These are phyloP conservation scores for Hemicrepidius hirtus DNA, from an alignment of 2,888 invertebrate genomes.

Conservation along the genomic window DNA sequence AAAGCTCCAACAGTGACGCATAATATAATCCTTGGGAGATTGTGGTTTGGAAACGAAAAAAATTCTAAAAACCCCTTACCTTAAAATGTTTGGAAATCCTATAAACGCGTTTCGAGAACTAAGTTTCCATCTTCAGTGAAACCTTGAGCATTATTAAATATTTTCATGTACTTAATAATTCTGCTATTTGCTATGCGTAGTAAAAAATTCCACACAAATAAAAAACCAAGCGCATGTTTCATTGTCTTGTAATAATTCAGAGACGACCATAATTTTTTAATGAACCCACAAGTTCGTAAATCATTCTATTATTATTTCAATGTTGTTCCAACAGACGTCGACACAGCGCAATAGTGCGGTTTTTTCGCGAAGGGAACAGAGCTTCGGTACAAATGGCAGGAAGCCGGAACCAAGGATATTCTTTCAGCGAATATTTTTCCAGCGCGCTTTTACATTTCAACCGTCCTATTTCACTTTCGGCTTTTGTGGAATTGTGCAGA, in stretches of 20 bases:
- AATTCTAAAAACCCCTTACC: no score
- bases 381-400: constrained; percentile 67
- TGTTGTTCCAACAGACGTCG: constrained; percentile 67
- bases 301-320: constrained; percentile 57
- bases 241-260: background rate
- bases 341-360: constrained; percentile 63
- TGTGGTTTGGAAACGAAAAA: no score
- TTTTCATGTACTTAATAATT: no score
- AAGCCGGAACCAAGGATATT: constrained; percentile 69
- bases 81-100: no score
- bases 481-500: constrained; percentile 42
- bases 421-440: constrained; percentile 70
- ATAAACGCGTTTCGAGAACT: no score
- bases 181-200: background rate
- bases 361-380: constrained; percentile 66
- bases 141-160: no score
- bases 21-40: no score
- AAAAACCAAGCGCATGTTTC: background rate
- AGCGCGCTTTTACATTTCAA: constrained; percentile 65
- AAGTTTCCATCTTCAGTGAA: no score
- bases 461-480: constrained; percentile 56
- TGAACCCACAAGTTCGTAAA: constrained; percentile 40
- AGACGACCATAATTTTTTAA: constrained; percentile 34
- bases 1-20: no score
- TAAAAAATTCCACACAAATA: background rate